Evolutionary conservation across 2,888 invertebrate genomes (phyloP).

Genomic region (Neoascia interrupta): DNA sequence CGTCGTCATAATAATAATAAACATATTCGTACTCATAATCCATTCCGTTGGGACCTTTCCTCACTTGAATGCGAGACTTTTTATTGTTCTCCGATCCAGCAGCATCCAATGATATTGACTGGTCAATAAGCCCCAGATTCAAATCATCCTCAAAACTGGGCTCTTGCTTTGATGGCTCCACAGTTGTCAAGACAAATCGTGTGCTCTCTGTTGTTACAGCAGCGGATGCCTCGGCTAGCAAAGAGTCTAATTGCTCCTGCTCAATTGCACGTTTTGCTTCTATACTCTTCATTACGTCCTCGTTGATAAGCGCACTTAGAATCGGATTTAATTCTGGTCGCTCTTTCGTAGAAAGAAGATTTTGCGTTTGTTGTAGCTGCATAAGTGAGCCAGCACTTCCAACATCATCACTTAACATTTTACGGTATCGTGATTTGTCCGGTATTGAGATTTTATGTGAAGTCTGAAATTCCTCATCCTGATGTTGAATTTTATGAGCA

Average conservation of each 20-base stretch:
- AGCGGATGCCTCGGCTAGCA: conserved; percentile 71
- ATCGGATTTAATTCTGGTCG: conserved; percentile 79
- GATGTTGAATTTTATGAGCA: conserved; percentile 83
- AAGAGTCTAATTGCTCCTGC: conserved; percentile 74
- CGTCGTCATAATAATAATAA: conserved; percentile 93
- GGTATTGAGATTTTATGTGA: conserved; percentile 75
- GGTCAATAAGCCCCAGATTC: conserved; percentile 78
- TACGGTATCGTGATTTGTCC: conserved; percentile 39
- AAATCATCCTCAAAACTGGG: conserved; percentile 70
- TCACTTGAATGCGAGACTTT: conserved; percentile 88
- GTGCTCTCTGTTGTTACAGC: conserved; percentile 20
- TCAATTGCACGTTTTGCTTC: conserved; percentile 79
- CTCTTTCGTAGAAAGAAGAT: conserved; percentile 78
- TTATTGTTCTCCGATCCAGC: conserved; percentile 86
- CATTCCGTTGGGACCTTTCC: conserved; percentile 93
- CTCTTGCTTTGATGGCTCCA: conserved; percentile 65
- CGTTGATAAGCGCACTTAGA: conserved; percentile 80
- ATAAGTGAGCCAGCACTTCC: conserved; percentile 70
- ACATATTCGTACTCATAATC: conserved; percentile 96
- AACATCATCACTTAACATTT: conserved; percentile 60
- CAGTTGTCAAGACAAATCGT: conserved; percentile 73
- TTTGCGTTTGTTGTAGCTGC: conserved; percentile 74
- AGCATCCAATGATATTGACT: conserved; percentile 82
- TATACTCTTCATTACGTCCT: conserved; percentile 81
- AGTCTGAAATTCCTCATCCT: conserved; percentile 76